Conservation (phyloP, 2,888 invertebrate species). For the Cryptus viduatorius region DNA sequence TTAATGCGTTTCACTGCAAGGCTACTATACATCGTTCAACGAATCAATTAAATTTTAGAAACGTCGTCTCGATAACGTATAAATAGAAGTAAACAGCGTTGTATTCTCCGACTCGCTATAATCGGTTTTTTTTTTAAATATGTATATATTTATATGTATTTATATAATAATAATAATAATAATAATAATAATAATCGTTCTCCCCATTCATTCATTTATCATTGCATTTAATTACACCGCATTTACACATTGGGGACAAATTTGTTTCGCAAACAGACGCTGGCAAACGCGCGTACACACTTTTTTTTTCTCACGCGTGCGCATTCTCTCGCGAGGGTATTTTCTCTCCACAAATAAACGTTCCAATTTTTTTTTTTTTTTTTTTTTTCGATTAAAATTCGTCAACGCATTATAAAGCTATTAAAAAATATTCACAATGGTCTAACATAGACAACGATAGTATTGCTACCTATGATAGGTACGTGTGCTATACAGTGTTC, state of each 20-base stretch:
- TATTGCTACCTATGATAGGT: constrained; percentile 76
- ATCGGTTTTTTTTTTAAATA: constrained; percentile 43
- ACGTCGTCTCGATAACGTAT: constrained; percentile 71
- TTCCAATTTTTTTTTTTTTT: constrained; percentile 24
- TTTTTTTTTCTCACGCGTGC: constrained; percentile 62
- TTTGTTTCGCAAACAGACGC: constrained; percentile 36
- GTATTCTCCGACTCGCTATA: constrained; percentile 45
- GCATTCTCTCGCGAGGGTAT: constrained; percentile 37
- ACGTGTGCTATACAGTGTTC: constrained; percentile 65
- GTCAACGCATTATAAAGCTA: constrained; percentile 82
- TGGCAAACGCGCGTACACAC: constrained; percentile 60
- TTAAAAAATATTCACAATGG: constrained; percentile 83
- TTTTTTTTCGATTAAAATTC: constrained; percentile 64
- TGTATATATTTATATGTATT: constrained; percentile 39
- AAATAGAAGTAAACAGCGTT: constrained; percentile 75
- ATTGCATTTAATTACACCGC: constrained; percentile 59
- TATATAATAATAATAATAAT: constrained; percentile 34
- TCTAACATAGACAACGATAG: constrained; percentile 81
- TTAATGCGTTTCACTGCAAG: constrained; percentile 11
- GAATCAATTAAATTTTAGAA: constrained; percentile 44
- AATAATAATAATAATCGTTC: constrained; percentile 35
- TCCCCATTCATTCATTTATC: constrained; percentile 51
- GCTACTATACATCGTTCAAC: constrained; percentile 27
- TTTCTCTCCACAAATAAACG: constrained; percentile 51
- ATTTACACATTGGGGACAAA: constrained; percentile 52